These are phyloP conservation scores for Stomatorhinus walkeri DNA, from an alignment of 2,797 vertebrate genomes.

Conservation along the genomic window DNA sequence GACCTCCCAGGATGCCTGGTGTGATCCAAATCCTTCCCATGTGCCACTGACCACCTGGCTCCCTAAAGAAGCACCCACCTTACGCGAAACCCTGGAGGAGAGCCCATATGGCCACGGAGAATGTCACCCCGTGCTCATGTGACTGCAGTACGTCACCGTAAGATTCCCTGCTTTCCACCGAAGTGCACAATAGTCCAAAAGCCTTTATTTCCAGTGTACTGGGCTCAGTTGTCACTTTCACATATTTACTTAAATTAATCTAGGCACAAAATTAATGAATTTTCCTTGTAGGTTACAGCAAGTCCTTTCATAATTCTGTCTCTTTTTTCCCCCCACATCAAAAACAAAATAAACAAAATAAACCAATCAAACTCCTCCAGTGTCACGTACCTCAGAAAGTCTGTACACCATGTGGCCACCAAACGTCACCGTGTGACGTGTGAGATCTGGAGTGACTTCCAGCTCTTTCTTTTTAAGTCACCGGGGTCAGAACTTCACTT, in stretches of 20 bases:
- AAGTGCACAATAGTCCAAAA: neutral
- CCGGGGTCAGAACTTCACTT: neutral
- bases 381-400: neutral
- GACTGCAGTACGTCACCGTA: neutral
- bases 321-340: neutral
- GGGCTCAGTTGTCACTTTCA: neutral
- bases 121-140: neutral
- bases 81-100: neutral
- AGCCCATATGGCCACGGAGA: neutral
- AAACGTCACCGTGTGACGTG: neutral
- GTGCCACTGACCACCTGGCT: neutral
- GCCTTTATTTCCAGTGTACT: neutral
- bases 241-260: neutral
- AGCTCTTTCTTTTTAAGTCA: neutral
- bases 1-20: conserved; percentile 25
- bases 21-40: neutral
- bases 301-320: neutral
- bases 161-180: neutral
- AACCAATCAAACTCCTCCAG: neutral
- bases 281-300: neutral
- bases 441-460: neutral
- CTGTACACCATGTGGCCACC: neutral
- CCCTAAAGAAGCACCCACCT: neutral
- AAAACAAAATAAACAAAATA: neutral
- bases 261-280: neutral